phyloP scores from a whole-genome alignment of 1,140 invertebrate genomes.

The Drosophila miranda region DNA sequence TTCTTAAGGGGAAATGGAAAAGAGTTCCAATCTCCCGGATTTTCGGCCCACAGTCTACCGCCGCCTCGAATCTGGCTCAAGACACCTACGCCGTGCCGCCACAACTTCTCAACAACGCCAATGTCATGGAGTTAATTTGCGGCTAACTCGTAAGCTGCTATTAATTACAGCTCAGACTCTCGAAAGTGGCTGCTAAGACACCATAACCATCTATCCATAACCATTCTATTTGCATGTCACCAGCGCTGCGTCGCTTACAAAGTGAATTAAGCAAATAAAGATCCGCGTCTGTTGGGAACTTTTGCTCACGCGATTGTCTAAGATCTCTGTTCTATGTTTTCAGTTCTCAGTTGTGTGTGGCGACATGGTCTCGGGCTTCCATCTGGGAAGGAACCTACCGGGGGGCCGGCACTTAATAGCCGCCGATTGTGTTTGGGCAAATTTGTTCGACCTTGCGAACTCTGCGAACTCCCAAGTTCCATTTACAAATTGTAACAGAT shows the following conservation, averaged over 20 bases:
- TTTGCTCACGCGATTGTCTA: constrained; percentile 46
- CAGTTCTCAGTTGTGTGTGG: constrained; percentile 7
- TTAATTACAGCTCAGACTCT: constrained; percentile 66
- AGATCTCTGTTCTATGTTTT: not conserved
- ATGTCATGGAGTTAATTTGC: constrained; percentile 70
- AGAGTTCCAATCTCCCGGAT: constrained; percentile 33
- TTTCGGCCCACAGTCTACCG: constrained; percentile 28
- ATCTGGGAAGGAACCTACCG: not conserved
- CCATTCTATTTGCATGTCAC: constrained; percentile 57
- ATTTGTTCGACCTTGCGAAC: constrained; percentile 42
- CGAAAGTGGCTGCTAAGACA: constrained; percentile 37
- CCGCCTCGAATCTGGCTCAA: constrained; percentile 29
- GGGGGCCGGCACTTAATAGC: constrained; percentile 23
- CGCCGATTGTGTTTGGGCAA: constrained; percentile 33
- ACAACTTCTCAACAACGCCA: constrained; percentile 29
- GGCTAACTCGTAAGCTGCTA: constrained; percentile 61
- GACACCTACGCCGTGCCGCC: constrained; percentile 45
- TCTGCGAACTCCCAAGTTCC: constrained; percentile 15
- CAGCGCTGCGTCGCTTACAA: constrained; percentile 29
- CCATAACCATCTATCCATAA: constrained; percentile 39
- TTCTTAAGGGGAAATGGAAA: constrained; percentile 6
- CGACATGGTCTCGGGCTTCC: constrained; percentile 21
- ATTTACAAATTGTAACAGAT: constrained; percentile 47
- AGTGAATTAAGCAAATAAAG: constrained; percentile 35
- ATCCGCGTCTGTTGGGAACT: constrained; percentile 54